Evolutionary conservation across 2,888 invertebrate genomes (phyloP), one percentile per base, ranked within the genome.

Genomic region (Rhagonycha fulva): DNA sequence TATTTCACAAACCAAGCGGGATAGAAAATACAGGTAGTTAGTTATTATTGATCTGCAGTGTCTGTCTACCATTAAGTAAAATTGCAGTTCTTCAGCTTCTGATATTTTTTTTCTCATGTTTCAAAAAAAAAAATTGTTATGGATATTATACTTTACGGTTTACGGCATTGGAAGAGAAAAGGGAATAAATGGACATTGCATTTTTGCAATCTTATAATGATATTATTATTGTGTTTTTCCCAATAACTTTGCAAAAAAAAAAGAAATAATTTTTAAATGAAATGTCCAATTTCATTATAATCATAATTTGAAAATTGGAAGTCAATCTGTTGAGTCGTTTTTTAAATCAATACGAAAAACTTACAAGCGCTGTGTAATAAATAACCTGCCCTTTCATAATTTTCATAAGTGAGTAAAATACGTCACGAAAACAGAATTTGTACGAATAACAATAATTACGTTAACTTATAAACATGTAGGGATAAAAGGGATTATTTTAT

Each of bases 11-110:
- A 24, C 47, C 66, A 72, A 47, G 47, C 7, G 60, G 63, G 71
- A 72, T 66, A 60, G 66, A 72, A 60, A 72, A 72, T 72, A 24
- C 63, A 72, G 71, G 71, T 72, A 71, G 71, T 68, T 26, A 14
- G 30, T 67, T 67, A 72, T 66, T 71, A 71, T 72, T 67, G 71
- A 72, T 72, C 71, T 72, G 62, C 12, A 47, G 14, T 66, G 66
- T 72, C 66, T 67, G 47, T 47, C 10, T 67, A 66, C 63, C 63
- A n/a, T 62, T 66, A 24, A 66, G n/a, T n/a, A 26, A 66, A 66
- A 66, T 66, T 66, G n/a, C 63, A n/a, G 24, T 66, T 66, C 63
- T 5, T n/a, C 12, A 24, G 24, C 12, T 66, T 24, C 9, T 11
- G n/a, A 66, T 12, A 24, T 66, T 24, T 66, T 24, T 47, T 28